Percentiles rank a stretch among this genome's conserved stretches.
Conservation (phyloP, 2,113 vertebrate genomes). For the Drymodes brunneopygia region DNA sequence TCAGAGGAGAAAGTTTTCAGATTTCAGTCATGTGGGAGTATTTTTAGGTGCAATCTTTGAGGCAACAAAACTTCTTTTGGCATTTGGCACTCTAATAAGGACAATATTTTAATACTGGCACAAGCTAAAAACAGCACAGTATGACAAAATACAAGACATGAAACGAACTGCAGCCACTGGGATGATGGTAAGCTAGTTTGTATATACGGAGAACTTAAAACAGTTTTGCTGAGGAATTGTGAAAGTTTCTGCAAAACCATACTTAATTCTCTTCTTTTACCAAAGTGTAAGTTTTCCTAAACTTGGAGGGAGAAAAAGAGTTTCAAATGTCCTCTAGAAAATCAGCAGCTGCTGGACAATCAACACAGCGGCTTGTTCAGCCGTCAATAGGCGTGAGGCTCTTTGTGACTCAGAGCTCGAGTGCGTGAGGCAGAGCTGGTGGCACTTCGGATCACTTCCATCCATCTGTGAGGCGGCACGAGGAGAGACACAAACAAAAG, state of each 20-base stretch:
- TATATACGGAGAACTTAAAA: neutral
- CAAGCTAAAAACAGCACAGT: constrained; percentile 66
- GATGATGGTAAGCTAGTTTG: constrained; percentile 1
- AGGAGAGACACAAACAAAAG: neutral
- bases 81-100: constrained; percentile 75
- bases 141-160: constrained; percentile 54
- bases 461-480: constrained; percentile 81
- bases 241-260: constrained; percentile 38
- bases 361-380: neutral
- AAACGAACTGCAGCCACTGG: constrained; percentile 29
- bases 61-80: constrained; percentile 60
- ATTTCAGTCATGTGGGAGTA: neutral
- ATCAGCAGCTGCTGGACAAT: constrained; percentile 46
- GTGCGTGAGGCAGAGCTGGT: constrained; percentile 83
- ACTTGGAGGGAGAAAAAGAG: constrained; percentile 43
- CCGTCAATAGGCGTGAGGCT: constrained; percentile 82
- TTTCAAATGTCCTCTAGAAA: constrained; percentile 60
- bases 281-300: constrained; percentile 47
- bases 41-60: constrained; percentile 49
- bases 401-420: constrained; percentile 82
- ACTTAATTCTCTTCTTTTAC: constrained; percentile 5
- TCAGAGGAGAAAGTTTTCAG: constrained; percentile 35
- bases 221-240: constrained; percentile 19
- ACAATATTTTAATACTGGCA: constrained; percentile 77
- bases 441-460: constrained; percentile 97